phyloP scores from a whole-genome alignment of 92 coral and sea anemone genomes.

The Siderastrea radians region DNA sequence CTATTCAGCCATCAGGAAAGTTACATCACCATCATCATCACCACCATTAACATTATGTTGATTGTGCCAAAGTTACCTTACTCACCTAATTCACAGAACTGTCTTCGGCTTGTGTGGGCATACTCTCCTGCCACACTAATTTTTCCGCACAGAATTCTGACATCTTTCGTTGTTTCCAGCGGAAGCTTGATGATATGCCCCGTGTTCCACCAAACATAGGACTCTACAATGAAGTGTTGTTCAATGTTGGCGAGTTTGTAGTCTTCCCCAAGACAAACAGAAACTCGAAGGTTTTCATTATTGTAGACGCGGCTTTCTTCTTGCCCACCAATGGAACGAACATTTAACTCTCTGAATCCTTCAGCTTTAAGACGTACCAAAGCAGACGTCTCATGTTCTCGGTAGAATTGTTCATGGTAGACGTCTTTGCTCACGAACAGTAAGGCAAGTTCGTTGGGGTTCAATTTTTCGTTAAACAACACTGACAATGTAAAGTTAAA shows the following conservation, averaged over 20 bases:
- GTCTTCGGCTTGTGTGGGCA: neutral
- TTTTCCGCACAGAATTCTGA: neutral
- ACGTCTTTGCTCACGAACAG: too few relatives aligned
- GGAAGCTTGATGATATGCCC: neutral
- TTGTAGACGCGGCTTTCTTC: constrained; percentile 7
- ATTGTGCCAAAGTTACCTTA: neutral
- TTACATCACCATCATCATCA: neutral
- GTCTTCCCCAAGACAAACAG: constrained; percentile 10
- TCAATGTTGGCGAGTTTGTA: neutral
- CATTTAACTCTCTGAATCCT: neutral
- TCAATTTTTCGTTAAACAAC: too few relatives aligned
- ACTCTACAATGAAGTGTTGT: neutral
- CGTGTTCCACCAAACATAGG: neutral
- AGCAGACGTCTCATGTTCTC: too few relatives aligned
- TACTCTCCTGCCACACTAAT: neutral
- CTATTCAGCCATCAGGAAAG: too few relatives aligned
- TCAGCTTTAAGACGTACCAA: neutral
- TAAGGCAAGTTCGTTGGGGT: too few relatives aligned
- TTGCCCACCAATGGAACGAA: neutral
- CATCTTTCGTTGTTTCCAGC: neutral
- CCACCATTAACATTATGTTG: neutral
- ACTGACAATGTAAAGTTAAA: too few relatives aligned
- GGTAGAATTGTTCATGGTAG: too few relatives aligned
- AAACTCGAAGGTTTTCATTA: neutral
- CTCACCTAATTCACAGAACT: neutral